Evolutionary conservation across 2,113 vertebrate genomes (phyloP), one percentile per base, ranked within the genome.

Genomic region (Rhinichthys klamathensis): DNA sequence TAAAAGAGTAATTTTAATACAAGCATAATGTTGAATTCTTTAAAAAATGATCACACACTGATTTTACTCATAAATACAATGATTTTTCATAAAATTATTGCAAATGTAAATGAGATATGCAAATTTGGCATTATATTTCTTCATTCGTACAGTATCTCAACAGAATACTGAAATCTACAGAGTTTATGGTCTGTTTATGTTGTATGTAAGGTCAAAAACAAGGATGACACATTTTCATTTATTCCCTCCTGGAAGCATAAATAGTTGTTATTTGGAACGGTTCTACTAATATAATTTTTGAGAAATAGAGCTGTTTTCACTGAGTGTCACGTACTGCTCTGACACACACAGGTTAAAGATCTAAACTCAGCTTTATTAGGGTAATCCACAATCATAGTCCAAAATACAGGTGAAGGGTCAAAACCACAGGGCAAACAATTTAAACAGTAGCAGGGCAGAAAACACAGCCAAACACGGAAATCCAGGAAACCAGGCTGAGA

Each of bases 161-260:
- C 15, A 67, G 54, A 56, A 21, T 56, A 16, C 54, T 77, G 2
- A 77, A 16, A 58, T 77, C 15, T 30, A 51, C 51, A 56, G 16
- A 27, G 15, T 41, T 65, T 65, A 38, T 61, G 13, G 77, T 79
- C 77, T 79, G 0, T 61, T 61, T 61, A 25, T 41, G 12, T 10
- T 32, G 18, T 10, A 56, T 21, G 27, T 13, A 60, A 46, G 38
- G 38, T 44, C 38, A 30, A 21, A 58, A 44, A 63, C 35, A 11
- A 63, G 78, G 32, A 61, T 61, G 35, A 13, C 58, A 44, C 23
- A 16, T 75, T 75, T 80, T 5, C 23, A 61, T 60, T 60, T 46
- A 18, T 80, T 80, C 35, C n/a, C 15, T 65, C 60, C 56, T 80
- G 23, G 77, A 44, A 58, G 35, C 77, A 25, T 15, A 27, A 61